Evolutionary conservation across 2,888 invertebrate species (phyloP).

Genomic region (Diachrysia chrysitis): DNA sequence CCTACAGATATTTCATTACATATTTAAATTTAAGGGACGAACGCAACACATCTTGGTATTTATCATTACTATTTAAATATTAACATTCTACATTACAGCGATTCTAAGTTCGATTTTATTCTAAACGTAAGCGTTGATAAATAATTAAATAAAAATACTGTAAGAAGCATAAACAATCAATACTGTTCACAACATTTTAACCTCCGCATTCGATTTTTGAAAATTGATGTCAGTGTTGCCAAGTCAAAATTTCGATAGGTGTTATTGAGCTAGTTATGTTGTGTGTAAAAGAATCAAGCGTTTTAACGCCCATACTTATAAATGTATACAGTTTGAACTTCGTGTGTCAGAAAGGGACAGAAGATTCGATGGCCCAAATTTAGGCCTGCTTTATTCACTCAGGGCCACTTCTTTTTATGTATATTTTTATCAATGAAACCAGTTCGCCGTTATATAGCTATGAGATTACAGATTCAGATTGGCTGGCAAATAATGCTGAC

Average conservation of each 20-base stretch:
- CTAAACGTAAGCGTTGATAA: slow-evolving; percentile 66
- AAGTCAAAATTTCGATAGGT: slow-evolving; percentile 18
- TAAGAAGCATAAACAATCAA: slow-evolving; percentile 62
- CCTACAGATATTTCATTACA: slow-evolving; percentile 22
- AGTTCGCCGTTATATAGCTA: neutral
- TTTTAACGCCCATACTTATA: no score
- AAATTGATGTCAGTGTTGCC: slow-evolving; percentile 46
- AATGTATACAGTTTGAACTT: neutral
- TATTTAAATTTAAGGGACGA: slow-evolving; percentile 45
- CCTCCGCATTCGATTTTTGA: slow-evolving; percentile 33
- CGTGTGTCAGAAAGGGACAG: slow-evolving; percentile 8
- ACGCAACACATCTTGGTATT: slow-evolving; percentile 42
- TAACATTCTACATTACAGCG: slow-evolving; percentile 66
- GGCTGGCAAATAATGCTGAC: slow-evolving; percentile 31
- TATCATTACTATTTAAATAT: slow-evolving; percentile 54
- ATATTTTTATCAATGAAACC: neutral
- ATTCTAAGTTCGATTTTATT: slow-evolving; percentile 65
- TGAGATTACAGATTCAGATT: neutral
- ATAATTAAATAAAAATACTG: slow-evolving; percentile 68
- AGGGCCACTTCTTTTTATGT: neutral
- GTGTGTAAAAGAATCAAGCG: no score
- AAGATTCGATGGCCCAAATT: slow-evolving; percentile 11
- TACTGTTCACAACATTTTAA: slow-evolving; percentile 45
- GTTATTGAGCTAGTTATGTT: neutral
- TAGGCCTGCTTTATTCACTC: slow-evolving; percentile 22